Conservation (phyloP, 2,888 invertebrate genomes). For the Leptinotarsa rubiginosa region DNA sequence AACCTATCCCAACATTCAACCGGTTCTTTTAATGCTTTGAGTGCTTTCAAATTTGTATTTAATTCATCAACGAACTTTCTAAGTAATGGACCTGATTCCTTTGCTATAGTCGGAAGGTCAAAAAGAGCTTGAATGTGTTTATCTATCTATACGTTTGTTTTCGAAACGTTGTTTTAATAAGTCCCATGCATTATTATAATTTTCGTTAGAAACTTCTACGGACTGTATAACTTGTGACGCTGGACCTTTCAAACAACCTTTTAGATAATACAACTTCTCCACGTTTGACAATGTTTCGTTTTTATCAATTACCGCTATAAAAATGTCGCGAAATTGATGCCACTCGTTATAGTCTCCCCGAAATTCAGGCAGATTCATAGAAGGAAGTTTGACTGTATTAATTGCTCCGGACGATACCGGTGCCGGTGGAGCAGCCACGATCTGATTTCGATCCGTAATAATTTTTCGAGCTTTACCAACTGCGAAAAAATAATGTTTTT, state of each 20-base stretch:
- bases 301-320: neutral
- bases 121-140: neutral
- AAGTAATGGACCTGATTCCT: neutral
- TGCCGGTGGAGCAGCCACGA: neutral
- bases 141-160: neutral
- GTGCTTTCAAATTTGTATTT: neutral
- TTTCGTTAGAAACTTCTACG: slow-evolving; percentile 1
- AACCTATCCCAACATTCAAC: neutral
- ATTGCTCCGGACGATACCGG: neutral
- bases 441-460: neutral
- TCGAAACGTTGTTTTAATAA: slow-evolving; percentile 3
- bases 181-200: slow-evolving; percentile 3
- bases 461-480: neutral
- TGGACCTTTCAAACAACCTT: neutral
- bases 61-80: neutral
- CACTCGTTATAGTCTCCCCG: neutral
- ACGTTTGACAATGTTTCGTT: neutral
- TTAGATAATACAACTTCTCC: neutral
- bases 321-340: neutral
- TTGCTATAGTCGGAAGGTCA: neutral
- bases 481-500: neutral
- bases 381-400: neutral
- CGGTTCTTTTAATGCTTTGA: neutral
- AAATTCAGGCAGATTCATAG: neutral
- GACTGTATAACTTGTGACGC: neutral